Percentiles rank a stretch among this genome's conserved stretches.
These are phyloP conservation scores for Cepaea hortensis DNA, from an alignment of 2,888 invertebrate genomes.

Conservation along the genomic window DNA sequence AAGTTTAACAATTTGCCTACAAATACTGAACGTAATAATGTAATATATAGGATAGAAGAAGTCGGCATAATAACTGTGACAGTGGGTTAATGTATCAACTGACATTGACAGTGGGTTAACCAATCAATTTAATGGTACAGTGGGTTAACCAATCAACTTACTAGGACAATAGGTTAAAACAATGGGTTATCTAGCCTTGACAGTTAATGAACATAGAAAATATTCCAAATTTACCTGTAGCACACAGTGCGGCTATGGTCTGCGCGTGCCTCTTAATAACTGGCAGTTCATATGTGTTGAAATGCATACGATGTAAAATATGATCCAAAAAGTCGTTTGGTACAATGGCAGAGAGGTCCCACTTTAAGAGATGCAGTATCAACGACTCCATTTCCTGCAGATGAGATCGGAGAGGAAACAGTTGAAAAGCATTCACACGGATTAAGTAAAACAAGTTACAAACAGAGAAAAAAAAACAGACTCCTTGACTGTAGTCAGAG, in stretches of 20 bases:
- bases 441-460: not conserved
- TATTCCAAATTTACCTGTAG: constrained; percentile 84
- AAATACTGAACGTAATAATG: too few relatives aligned
- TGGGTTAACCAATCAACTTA: too few relatives aligned
- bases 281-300: constrained; percentile 80
- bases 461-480: not conserved
- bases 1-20: too few relatives aligned
- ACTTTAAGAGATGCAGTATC: constrained; percentile 91
- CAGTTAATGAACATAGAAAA: too few relatives aligned
- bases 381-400: constrained; percentile 93
- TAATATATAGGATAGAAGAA: too few relatives aligned
- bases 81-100: too few relatives aligned
- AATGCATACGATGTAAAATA: constrained; percentile 82
- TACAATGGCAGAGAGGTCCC: constrained; percentile 95
- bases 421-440: not conserved
- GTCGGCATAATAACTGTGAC: too few relatives aligned
- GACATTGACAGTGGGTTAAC: too few relatives aligned
- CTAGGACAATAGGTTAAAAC: too few relatives aligned
- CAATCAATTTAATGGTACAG: too few relatives aligned
- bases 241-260: constrained; percentile 91
- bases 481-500: not conserved
- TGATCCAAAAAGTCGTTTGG: constrained; percentile 94
- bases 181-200: too few relatives aligned
- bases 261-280: constrained; percentile 91
- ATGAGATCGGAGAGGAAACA: not conserved